phyloP scores from a whole-genome alignment of 2,888 invertebrate species.

The Tigriopus californicus region DNA sequence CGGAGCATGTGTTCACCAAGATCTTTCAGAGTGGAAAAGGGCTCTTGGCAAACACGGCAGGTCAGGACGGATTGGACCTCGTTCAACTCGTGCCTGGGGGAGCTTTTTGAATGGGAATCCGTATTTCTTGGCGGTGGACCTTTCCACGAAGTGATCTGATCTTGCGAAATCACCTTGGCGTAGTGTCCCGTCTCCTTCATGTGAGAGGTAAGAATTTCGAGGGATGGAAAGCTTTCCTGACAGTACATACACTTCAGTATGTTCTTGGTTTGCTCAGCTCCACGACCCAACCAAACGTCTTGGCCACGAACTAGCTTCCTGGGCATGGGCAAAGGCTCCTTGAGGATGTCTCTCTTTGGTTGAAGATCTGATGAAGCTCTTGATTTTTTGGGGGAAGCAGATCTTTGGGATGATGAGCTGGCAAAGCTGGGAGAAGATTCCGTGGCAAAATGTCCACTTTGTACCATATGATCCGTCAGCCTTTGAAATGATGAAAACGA shows the following conservation, averaged over 20 bases:
- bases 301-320: constrained; percentile 86
- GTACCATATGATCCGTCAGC: too few species aligned
- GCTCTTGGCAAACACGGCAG: constrained; percentile 91
- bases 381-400: constrained; percentile 24
- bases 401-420: too few species aligned
- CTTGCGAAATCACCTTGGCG: constrained; percentile 90
- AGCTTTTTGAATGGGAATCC: constrained; percentile 30
- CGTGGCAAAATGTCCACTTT: constrained; percentile 27
- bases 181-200: constrained; percentile 98
- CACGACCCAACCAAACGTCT: constrained; percentile 93
- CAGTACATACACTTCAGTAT: constrained; percentile 98
- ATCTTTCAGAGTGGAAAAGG: constrained; percentile 82
- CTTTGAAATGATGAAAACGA: too few species aligned
- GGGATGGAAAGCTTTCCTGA: constrained; percentile 81
- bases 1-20: constrained; percentile 94
- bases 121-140: constrained; percentile 46
- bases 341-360: constrained; percentile 57
- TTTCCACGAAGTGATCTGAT: constrained; percentile 87
- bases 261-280: constrained; percentile 86
- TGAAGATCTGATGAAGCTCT: constrained; percentile 46
- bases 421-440: constrained; percentile 36
- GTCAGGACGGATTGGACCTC: constrained; percentile 85
- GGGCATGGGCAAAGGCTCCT: constrained; percentile 85
- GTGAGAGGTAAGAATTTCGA: constrained; percentile 92
- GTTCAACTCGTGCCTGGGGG: constrained; percentile 36